Evolutionary conservation across 2,113 vertebrate genomes (phyloP), one percentile per base, ranked within the genome.

Genomic region (Axis porcinus): DNA sequence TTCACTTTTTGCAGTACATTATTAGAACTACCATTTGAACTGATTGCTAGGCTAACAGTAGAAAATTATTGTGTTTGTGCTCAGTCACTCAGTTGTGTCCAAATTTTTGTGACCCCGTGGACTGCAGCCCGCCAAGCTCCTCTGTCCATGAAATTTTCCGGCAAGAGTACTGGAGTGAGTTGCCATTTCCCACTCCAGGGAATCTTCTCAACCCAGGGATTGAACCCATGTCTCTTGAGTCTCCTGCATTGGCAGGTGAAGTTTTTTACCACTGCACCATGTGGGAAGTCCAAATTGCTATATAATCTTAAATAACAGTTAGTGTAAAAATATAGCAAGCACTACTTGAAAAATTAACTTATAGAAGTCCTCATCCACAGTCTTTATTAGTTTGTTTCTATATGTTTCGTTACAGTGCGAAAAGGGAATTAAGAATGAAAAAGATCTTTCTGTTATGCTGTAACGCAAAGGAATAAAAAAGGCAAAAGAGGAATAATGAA

Each of bases 401-500:
- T 43, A 93, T 33, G 60, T 94, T 96, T 95, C 27, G 74, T 58
- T 92, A 55, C 43, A 76, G 54, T n/a, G 9, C 17, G 40, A 83
- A 96, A 86, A 85, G 27, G 19, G 52, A 36, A 95, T 76, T 94
- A 95, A 89, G 40, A 95, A 76, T 21, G n/a, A 94, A 94, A 91
- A 93, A 91, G 16, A 86, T 13, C n/a, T 85, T 74, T 50, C 25
- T 78, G 19, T 86, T 52, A 88, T 88, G 40, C 21, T 88, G 21
- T 33, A 70, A 79, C 0, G 0, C 45, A 16, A 36, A 78, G 27
- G 12, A 3, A 92, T 52, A 79, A 40, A 70, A 94, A 60, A 17
- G 78, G 15, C 30, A 89, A 94, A 67, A 84, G 19, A 86, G 28
- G 6, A 94, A 92, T 40, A 97, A 78, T n/a, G 23, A 95, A 89